Percentiles rank a stretch among this genome's conserved stretches.
These are phyloP conservation scores for Dasyurus viverrinus DNA, from an alignment of 2,113 vertebrate genomes.

Conservation along the genomic window DNA sequence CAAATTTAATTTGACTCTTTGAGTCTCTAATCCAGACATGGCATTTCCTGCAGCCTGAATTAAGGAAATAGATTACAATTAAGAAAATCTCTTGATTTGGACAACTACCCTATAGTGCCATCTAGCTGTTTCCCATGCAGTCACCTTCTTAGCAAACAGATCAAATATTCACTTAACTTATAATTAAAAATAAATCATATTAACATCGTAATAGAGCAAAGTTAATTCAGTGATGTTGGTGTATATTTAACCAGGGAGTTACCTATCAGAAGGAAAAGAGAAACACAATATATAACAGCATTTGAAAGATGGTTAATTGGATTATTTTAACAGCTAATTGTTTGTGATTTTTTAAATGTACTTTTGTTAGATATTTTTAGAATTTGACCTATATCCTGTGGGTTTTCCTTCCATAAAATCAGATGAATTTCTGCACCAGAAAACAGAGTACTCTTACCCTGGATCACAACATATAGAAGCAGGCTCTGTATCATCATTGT, in stretches of 20 bases:
- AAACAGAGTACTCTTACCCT: not conserved
- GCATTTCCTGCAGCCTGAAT: not conserved
- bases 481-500: not conserved
- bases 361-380: not conserved
- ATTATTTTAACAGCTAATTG: not conserved
- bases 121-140: not conserved
- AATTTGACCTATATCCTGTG: not conserved
- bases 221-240: not conserved
- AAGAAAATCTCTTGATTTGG: not conserved
- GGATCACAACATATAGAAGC: not conserved
- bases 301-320: constrained; percentile 17
- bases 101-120: not conserved
- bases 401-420: constrained; percentile 25
- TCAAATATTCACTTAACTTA: constrained; percentile 2
- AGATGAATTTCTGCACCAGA: not conserved
- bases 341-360: constrained; percentile 1
- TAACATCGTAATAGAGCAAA: constrained; percentile 26
- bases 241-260: not conserved
- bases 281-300: constrained; percentile 29
- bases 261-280: constrained; percentile 12
- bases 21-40: constrained; percentile 13
- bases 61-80: not conserved
- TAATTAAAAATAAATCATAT: constrained; percentile 34
- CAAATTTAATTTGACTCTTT: constrained; percentile 27
- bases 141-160: not conserved